Conservation (phyloP, 2,888 invertebrate species). For the Eupithecia subumbrata region DNA sequence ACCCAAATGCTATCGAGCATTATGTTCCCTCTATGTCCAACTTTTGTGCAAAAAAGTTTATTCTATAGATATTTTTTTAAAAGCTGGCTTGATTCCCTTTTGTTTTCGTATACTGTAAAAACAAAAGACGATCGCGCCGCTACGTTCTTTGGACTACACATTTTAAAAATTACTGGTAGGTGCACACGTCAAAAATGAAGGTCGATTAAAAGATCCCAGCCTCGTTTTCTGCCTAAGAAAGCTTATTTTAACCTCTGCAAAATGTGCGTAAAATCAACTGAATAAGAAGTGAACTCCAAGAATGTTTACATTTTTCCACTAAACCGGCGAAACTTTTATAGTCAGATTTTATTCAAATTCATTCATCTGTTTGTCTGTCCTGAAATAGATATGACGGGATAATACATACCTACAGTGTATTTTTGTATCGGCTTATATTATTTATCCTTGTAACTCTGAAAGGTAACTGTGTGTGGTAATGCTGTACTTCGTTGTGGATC, state of each 20-base stretch:
- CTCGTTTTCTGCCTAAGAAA: not conserved
- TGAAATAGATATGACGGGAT: slow-evolving; percentile 31
- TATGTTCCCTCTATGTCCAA: too few species aligned
- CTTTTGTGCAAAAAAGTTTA: too few species aligned
- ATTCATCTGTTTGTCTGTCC: slow-evolving; percentile 26
- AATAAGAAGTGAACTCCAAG: not conserved
- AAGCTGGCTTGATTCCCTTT: too few species aligned
- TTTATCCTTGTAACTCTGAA: slow-evolving; percentile 21
- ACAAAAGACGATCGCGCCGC: not conserved
- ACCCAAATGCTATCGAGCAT: too few species aligned
- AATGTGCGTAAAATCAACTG: not conserved
- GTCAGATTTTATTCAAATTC: slow-evolving; percentile 19
- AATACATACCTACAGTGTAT: slow-evolving; percentile 21
- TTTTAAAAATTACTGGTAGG: not conserved
- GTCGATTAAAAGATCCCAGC: not conserved
- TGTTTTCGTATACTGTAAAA: too few species aligned
- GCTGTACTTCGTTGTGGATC: not conserved
- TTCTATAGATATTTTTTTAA: too few species aligned
- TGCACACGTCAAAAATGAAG: not conserved
- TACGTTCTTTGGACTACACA: not conserved
- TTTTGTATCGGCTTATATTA: slow-evolving; percentile 17
- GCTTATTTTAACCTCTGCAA: not conserved
- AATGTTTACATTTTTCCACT: slow-evolving; percentile 7
- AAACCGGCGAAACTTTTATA: slow-evolving; percentile 11
- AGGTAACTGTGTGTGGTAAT: slow-evolving; percentile 4